Evolutionary conservation across 2,888 invertebrate species (phyloP), one percentile per base, ranked within the genome.

Genomic region (Machimus atricapillus): DNA sequence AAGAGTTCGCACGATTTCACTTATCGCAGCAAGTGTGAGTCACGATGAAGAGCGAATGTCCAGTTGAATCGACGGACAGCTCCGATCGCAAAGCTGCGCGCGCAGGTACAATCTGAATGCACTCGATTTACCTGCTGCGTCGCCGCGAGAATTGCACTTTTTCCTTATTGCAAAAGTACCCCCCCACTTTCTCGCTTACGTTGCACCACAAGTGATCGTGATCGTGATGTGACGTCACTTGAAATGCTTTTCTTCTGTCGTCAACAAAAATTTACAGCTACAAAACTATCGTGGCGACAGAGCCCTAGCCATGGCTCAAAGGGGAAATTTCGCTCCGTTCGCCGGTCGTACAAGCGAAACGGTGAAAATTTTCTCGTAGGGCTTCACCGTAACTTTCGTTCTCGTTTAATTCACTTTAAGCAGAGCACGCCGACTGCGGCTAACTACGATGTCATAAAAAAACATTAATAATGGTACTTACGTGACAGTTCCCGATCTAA

Each of bases 11-110:
- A 52, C 52, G 79, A 82, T 82, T 82, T 66, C 82, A 82, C 82
- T 82, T 82, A 58, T 82, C 66, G 37, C 76, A 66, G 66, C 82
- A 66, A 82, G 82, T 82, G 82, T 82, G 82, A 82, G 16, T 82
- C 82, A 66, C 82, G 40, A 14, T 81, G 12, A 16, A 46, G 16
- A 46, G 43, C 43, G 16, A 46, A 2, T 16, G 43, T 46, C 43
- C 43, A 46, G 4, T 46, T 16, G 12, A 46, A 46, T 16, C 37
- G 34, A 1, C 3, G 8, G 8, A 37, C 40, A n/a, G 23, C 23
- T 9, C 6, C 19, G 78, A 78, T 78, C 46, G 7, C 19, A 0
- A n/a, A 19, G 27, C 34, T 31, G 34, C 8, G 5, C n/a, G 34
- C 23, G 27, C 79, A 79, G 79, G 79, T 79, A 56, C 12, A 27